A percentile compares a stretch with the other conserved stretches of the same genome.
Evolutionary conservation across 2,888 invertebrate genomes (phyloP).

Genomic region (Psococerastis gibbosa): DNA sequence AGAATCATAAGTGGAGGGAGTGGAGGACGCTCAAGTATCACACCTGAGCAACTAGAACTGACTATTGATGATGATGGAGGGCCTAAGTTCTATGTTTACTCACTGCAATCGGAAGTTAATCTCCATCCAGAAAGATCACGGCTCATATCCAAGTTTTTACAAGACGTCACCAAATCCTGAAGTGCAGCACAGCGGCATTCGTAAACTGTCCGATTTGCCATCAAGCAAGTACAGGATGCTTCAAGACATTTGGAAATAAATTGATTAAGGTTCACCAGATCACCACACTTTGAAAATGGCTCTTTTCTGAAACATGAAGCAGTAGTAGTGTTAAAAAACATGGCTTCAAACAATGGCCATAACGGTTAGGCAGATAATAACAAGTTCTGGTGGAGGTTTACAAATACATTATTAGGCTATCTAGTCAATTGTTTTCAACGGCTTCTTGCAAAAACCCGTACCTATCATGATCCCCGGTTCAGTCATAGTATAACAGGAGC

Average conservation of each 20-base stretch:
- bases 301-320: conserved; percentile 26
- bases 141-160: conserved; percentile 40
- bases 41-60: too few species aligned
- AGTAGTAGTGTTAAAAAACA: conserved; percentile 5
- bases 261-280: conserved; percentile 42
- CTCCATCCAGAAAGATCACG: conserved; percentile 53
- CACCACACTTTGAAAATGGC: conserved; percentile 42
- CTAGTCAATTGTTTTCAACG: too few species aligned
- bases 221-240: conserved; percentile 52
- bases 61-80: too few species aligned
- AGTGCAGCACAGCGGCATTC: conserved; percentile 51
- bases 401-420: too few species aligned
- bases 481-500: too few species aligned
- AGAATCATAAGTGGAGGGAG: too few species aligned
- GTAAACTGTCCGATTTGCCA: conserved; percentile 23
- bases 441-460: too few species aligned
- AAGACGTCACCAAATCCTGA: conserved; percentile 52
- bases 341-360: conserved; percentile 4
- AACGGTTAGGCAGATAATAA: too few species aligned
- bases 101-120: conserved; percentile 47
- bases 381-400: too few species aligned
- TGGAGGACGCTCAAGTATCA: too few species aligned
- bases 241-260: conserved; percentile 56
- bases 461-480: too few species aligned
- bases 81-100: too few species aligned